Evolutionary conservation across 1,140 invertebrate species (phyloP).

Genomic region (Dendroctonus valens): DNA sequence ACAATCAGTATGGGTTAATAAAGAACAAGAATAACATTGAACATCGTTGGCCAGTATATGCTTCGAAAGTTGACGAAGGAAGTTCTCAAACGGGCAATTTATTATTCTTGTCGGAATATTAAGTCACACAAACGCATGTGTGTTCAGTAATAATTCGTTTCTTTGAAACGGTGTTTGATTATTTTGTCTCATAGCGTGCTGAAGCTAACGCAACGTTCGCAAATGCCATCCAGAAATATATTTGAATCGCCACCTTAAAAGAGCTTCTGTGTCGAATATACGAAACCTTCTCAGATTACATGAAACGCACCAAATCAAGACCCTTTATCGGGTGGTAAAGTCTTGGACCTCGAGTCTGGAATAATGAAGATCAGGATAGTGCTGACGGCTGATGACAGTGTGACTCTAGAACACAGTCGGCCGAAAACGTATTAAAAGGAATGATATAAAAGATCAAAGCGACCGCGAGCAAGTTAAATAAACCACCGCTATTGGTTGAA

Average conservation of each 20-base stretch:
- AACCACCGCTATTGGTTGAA: conserved; percentile 8
- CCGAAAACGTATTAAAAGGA: conserved; percentile 14
- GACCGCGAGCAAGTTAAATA: conserved; percentile 9
- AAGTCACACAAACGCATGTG: conserved; percentile 15
- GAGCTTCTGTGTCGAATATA: too few species aligned
- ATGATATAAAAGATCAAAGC: conserved; percentile 13
- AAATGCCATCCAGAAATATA: not conserved
- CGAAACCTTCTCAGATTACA: too few species aligned
- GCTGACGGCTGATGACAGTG: too few species aligned
- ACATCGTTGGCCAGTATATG: too few species aligned
- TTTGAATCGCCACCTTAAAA: too few species aligned
- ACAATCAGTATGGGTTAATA: too few species aligned
- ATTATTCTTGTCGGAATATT: not conserved
- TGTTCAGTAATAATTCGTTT: conserved; percentile 19
- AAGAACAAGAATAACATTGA: too few species aligned
- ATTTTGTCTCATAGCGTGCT: conserved; percentile 2
- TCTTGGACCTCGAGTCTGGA: too few species aligned
- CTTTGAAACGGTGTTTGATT: conserved; percentile 13
- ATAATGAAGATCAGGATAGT: too few species aligned
- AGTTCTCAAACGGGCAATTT: not conserved
- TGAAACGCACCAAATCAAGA: too few species aligned
- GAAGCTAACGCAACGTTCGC: not conserved
- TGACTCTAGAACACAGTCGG: not conserved
- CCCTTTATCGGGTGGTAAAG: too few species aligned
- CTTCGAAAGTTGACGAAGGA: not conserved